These are phyloP conservation scores for Sebastes diploproa DNA, from an alignment of 2,797 vertebrate species.

Conservation along the genomic window DNA sequence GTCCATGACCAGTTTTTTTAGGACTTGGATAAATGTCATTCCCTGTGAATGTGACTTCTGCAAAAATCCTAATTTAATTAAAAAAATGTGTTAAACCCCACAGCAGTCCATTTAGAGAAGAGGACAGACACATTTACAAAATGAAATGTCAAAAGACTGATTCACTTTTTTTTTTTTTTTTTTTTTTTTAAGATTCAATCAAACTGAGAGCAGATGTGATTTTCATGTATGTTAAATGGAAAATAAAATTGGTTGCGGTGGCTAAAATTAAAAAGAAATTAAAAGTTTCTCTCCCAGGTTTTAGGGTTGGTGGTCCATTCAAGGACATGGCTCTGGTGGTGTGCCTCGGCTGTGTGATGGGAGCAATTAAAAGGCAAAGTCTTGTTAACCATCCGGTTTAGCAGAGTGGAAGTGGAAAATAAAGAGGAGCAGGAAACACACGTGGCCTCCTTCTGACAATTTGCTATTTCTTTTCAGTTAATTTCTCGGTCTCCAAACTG, in stretches of 20 bases:
- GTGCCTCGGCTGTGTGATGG: conserved; percentile 78
- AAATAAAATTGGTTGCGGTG: conserved; percentile 43
- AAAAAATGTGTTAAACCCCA: conserved; percentile 60
- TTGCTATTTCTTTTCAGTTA: not conserved
- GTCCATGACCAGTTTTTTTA: conserved; percentile 67
- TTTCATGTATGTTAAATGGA: conserved; percentile 38
- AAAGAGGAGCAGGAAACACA: conserved; percentile 48
- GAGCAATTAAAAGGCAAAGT: conserved; percentile 78
- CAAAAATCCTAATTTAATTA: conserved; percentile 78
- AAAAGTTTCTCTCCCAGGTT: conserved; percentile 29
- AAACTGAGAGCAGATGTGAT: conserved; percentile 38
- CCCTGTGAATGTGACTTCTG: conserved; percentile 65
- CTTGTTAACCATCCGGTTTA: conserved; percentile 66
- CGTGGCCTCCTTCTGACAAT: conserved; percentile 14
- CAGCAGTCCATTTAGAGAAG: conserved; percentile 37
- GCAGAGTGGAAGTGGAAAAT: conserved; percentile 61
- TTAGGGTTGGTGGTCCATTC: conserved; percentile 45
- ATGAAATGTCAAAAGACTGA: conserved; percentile 70
- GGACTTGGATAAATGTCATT: conserved; percentile 73
- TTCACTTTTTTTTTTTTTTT: conserved; percentile 32
- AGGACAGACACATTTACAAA: conserved; percentile 52
- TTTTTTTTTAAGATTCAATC: conserved; percentile 51
- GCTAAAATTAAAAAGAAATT: conserved; percentile 29
- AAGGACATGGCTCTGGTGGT: conserved; percentile 70
- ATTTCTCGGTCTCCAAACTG: not conserved